Evolutionary conservation across 2,888 invertebrate genomes (phyloP).

Genomic region (Parnassius orleans): DNA sequence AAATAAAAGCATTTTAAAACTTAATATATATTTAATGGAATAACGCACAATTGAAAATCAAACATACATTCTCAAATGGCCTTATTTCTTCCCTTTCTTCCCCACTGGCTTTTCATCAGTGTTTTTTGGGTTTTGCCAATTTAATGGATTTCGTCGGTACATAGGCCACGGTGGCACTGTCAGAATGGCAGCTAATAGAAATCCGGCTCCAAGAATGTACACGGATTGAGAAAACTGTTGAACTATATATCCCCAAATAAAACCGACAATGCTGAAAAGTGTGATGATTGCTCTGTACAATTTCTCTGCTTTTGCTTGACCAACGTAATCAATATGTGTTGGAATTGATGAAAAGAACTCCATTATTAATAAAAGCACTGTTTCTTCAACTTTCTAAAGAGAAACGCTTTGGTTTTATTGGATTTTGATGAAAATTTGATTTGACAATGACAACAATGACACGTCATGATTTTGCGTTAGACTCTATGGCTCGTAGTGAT

Average conservation of each 20-base stretch:
- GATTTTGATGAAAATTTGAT: neutral
- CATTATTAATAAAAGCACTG: conserved; percentile 41
- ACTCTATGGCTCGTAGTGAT: no score
- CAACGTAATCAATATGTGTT: conserved; percentile 88
- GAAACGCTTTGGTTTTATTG: conserved; percentile 25
- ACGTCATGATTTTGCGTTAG: conserved; percentile 11
- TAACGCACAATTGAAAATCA: conserved; percentile 27
- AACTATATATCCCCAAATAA: conserved; percentile 95
- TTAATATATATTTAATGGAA: conserved; percentile 29
- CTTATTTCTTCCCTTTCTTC: conserved; percentile 80
- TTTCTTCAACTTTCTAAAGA: no score
- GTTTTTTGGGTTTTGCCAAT: conserved; percentile 90
- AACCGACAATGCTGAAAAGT: conserved; percentile 93
- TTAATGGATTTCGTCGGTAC: conserved; percentile 92
- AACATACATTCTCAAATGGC: conserved; percentile 1
- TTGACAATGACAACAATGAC: conserved; percentile 7
- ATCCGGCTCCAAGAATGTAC: conserved; percentile 95
- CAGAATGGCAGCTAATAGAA: conserved; percentile 90
- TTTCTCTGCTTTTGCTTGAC: conserved; percentile 94
- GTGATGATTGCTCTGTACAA: conserved; percentile 94
- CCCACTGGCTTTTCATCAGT: conserved; percentile 67
- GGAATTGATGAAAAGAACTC: conserved; percentile 75
- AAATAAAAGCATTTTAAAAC: conserved; percentile 28
- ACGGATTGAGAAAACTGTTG: conserved; percentile 98
- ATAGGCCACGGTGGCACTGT: conserved; percentile 98